Percentiles rank a stretch among this genome's conserved stretches.
Evolutionary conservation across 2,797 vertebrate genomes (phyloP).

Genomic region (Hipposideros larvatus): DNA sequence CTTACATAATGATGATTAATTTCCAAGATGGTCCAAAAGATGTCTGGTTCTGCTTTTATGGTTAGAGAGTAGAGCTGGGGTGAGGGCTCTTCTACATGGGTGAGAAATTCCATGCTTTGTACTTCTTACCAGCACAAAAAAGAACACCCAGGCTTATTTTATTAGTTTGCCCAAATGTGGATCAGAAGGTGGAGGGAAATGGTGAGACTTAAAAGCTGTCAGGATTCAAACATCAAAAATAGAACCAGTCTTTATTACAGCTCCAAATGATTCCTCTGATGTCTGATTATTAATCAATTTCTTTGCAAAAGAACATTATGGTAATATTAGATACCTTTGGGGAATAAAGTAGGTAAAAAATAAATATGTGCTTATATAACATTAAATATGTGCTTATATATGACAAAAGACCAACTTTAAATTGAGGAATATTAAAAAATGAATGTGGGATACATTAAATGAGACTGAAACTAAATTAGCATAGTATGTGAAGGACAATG

Average conservation of each 20-base stretch:
- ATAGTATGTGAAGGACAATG: neutral
- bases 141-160: neutral
- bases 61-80: neutral
- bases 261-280: neutral
- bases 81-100: neutral
- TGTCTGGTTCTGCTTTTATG: neutral
- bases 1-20: neutral
- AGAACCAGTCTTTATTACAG: neutral
- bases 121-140: neutral
- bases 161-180: neutral
- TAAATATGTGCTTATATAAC: neutral
- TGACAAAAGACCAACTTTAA: neutral
- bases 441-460: constrained; percentile 12
- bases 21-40: neutral
- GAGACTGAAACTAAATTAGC: constrained; percentile 53
- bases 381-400: neutral
- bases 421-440: constrained; percentile 19
- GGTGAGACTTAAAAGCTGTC: neutral
- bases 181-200: neutral
- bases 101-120: neutral
- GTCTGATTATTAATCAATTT: neutral
- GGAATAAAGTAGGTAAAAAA: neutral
- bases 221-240: neutral
- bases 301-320: neutral
- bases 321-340: neutral